These are phyloP conservation scores for Cremastinae sp. DNA, from an alignment of 2,888 invertebrate species.

Conservation along the genomic window DNA sequence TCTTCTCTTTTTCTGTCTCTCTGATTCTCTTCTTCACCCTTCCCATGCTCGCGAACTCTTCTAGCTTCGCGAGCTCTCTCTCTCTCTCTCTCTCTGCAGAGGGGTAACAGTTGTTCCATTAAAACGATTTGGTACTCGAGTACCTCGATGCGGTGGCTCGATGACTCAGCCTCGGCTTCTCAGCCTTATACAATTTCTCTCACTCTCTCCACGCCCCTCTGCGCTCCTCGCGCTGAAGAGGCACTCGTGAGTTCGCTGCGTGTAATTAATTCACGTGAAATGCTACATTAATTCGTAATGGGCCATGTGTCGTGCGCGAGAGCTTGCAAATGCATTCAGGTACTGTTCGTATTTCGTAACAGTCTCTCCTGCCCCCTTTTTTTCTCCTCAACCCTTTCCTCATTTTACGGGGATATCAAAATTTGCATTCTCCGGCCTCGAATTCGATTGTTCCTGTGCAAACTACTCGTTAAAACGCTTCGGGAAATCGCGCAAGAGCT, in stretches of 20 bases:
- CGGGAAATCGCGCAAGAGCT: slow-evolving; percentile 42
- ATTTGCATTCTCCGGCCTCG: slow-evolving; percentile 39
- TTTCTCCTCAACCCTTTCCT: background rate
- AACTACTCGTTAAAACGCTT: slow-evolving; percentile 55
- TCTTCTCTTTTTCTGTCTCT: slow-evolving; percentile 10
- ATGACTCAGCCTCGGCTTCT: slow-evolving; percentile 55
- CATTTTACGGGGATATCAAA: slow-evolving; percentile 1
- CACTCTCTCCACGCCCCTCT: slow-evolving; percentile 53
- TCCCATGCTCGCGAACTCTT: slow-evolving; percentile 44
- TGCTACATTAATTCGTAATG: slow-evolving; percentile 76
- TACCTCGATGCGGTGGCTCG: slow-evolving; percentile 61
- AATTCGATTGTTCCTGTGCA: slow-evolving; percentile 68
- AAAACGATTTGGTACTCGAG: slow-evolving; percentile 76
- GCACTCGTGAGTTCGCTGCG: slow-evolving; percentile 72
- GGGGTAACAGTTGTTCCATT: slow-evolving; percentile 76
- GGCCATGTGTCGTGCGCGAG: slow-evolving; percentile 71
- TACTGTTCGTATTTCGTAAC: slow-evolving; percentile 1
- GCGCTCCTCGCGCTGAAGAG: slow-evolving; percentile 65
- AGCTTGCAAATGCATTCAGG: slow-evolving; percentile 44
- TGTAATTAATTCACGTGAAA: slow-evolving; percentile 78
- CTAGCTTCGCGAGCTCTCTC: slow-evolving; percentile 48
- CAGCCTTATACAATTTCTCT: slow-evolving; percentile 39
- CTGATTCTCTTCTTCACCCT: no score
- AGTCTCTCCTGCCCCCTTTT: slow-evolving; percentile 2
- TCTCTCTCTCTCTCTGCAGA: no score